Evolutionary conservation across 1,140 invertebrate genomes (phyloP).

Genomic region (Macrosteles quadrilineatus): DNA sequence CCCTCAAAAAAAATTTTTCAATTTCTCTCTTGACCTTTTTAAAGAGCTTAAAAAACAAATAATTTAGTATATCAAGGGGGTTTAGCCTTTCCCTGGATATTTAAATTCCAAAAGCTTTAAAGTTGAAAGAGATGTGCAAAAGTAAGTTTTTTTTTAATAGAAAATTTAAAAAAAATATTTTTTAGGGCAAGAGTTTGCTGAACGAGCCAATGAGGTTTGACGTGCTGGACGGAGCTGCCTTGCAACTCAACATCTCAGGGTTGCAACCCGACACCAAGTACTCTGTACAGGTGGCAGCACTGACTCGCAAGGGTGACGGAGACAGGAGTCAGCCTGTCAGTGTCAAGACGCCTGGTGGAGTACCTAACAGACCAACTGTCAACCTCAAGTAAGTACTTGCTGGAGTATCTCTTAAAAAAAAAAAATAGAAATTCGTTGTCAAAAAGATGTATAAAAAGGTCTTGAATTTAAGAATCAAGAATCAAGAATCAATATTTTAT

Average conservation of each 20-base stretch:
- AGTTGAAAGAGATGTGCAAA: too few relatives aligned
- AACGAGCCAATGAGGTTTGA: constrained; percentile 84
- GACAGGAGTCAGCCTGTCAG: constrained; percentile 78
- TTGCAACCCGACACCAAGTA: constrained; percentile 93
- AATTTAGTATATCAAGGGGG: too few relatives aligned
- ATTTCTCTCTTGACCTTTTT: too few relatives aligned
- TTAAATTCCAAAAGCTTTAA: too few relatives aligned
- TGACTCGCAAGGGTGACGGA: constrained; percentile 94
- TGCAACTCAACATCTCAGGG: constrained; percentile 81
- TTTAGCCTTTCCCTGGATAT: too few relatives aligned
- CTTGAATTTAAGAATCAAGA: too few relatives aligned
- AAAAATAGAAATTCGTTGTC: constrained; percentile 28
- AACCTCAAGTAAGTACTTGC: constrained; percentile 75
- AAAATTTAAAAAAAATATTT: constrained; percentile 29
- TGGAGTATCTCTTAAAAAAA: too few relatives aligned
- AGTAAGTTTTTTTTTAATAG: too few relatives aligned
- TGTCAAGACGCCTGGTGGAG: constrained; percentile 90
- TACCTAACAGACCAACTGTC: constrained; percentile 83
- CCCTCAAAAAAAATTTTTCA: too few relatives aligned
- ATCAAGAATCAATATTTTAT: too few relatives aligned
- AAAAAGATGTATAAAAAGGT: background rate
- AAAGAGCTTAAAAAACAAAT: too few relatives aligned
- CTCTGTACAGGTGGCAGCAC: constrained; percentile 88
- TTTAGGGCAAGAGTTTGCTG: constrained; percentile 72
- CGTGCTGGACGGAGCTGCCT: constrained; percentile 72